Conservation (phyloP, 2,888 invertebrate genomes). For the Stegophylla sp. region DNA sequence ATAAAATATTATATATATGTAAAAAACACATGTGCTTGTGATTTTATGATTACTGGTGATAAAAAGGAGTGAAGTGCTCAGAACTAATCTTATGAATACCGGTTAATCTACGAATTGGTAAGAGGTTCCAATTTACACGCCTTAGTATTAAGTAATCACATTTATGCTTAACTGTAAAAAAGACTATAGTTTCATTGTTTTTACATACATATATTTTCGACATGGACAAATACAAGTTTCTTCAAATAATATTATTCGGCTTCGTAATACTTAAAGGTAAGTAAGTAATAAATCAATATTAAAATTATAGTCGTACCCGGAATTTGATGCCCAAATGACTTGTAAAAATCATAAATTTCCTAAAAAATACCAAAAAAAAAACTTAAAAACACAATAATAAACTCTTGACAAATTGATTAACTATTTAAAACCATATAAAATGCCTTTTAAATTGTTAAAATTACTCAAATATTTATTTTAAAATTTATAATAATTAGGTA, state of each 20-base stretch:
- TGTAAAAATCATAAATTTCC: no score
- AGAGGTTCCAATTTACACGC: background rate
- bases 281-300: background rate
- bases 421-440: no score
- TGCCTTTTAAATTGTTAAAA: no score
- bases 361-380: no score
- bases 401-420: no score
- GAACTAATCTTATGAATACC: background rate
- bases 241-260: slow-evolving; percentile 6
- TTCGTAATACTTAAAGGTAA: slow-evolving; percentile 43
- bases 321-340: no score
- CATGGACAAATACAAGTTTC: slow-evolving; percentile 3
- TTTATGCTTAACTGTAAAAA: slow-evolving; percentile 4
- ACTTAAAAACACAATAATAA: no score
- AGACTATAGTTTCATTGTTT: background rate
- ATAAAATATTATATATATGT: no score
- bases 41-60: slow-evolving; percentile 20
- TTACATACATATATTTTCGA: background rate
- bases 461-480: no score
- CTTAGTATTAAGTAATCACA: slow-evolving; percentile 7
- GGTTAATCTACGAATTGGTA: slow-evolving; percentile 4
- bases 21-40: background rate
- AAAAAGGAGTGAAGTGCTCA: slow-evolving; percentile 4
- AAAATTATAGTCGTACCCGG: no score
- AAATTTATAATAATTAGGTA: no score